Base-by-base conservation (phyloP, 53 echinoderm and acorn worm genomes). In the Henricia sp. region DNA sequence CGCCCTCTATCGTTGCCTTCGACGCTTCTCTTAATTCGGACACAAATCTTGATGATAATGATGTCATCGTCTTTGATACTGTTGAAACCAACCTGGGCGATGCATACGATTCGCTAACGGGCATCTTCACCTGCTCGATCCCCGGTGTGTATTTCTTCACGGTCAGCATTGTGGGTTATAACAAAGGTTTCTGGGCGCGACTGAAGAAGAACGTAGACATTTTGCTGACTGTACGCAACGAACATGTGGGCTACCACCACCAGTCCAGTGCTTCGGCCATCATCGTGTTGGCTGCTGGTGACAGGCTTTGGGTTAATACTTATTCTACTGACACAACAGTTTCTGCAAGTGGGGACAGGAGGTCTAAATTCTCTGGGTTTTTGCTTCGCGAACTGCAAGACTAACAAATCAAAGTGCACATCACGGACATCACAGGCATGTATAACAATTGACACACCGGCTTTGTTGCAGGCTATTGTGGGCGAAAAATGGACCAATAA, bases 131-230 rank as follows among this genome's bases (percentile, higher is more conserved):
- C 5, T 62, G 62, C 62, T 62, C 62, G 62, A 17, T 62, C 17
- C 62, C 44, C 6, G 62, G 62, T 4, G 4, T 62, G 62, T 62
- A 62, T 62, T 62, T 62, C 62, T 62, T 62, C 32, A 62, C 62
- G 3, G 6, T 26, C 4, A 28, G 8, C 4, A 2, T 62, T 26
- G 4, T 62, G 32, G 32, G 28, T 6, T 5, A 2, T 62, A 29
- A 62, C 4, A 6, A 29, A 17, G 6, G 44, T 6, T 13, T 17
- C 4, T 30, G 8, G 6, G 62, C 4, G 4, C 27, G 32, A 33
- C 62, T 62, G 5, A 28, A 62, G 32, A 29, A 10, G 33, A 62
- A 62, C 33, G 62, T 8, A 4, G 17, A 62, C 4, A 8, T 29
- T 28, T 29, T 62, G 2, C 6, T 29, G 27, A 10, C 30, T 4